Percentiles rank a stretch among this genome's conserved stretches.
Evolutionary conservation across 2,113 vertebrate genomes (phyloP).

Genomic region (Ceyx margarethae): DNA sequence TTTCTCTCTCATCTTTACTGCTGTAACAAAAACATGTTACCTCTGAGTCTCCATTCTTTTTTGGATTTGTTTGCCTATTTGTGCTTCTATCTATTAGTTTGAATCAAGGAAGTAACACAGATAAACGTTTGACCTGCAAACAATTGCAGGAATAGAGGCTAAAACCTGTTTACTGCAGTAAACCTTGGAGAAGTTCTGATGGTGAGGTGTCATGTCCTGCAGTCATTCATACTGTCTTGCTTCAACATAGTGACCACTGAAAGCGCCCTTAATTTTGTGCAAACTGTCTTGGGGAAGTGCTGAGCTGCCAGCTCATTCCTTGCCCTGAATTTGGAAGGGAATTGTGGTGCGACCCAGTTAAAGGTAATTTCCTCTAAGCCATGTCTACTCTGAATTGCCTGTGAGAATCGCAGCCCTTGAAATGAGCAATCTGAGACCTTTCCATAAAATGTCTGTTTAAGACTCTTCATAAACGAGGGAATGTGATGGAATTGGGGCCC

Average conservation of each 20-base stretch:
- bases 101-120: neutral
- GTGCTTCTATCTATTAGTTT: neutral
- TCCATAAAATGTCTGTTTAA: conserved; percentile 17
- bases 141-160: neutral
- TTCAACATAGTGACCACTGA: neutral
- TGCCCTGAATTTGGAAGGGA: neutral
- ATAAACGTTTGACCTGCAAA: neutral
- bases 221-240: neutral
- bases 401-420: neutral
- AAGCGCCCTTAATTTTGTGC: neutral
- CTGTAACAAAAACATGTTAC: neutral
- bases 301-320: neutral
- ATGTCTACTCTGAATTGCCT: neutral
- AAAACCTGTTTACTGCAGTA: neutral
- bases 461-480: neutral
- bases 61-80: neutral
- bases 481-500: neutral
- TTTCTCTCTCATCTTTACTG: neutral
- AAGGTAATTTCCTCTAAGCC: neutral
- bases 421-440: conserved; percentile 33
- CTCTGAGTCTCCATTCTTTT: neutral
- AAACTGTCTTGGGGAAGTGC: neutral
- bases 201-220: rapidly evolving
- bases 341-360: neutral
- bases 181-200: neutral